Percentiles rank a stretch among this genome's conserved stretches.
phyloP scores from a whole-genome alignment of 2,113 vertebrate genomes.

The Paratilapia polleni region DNA sequence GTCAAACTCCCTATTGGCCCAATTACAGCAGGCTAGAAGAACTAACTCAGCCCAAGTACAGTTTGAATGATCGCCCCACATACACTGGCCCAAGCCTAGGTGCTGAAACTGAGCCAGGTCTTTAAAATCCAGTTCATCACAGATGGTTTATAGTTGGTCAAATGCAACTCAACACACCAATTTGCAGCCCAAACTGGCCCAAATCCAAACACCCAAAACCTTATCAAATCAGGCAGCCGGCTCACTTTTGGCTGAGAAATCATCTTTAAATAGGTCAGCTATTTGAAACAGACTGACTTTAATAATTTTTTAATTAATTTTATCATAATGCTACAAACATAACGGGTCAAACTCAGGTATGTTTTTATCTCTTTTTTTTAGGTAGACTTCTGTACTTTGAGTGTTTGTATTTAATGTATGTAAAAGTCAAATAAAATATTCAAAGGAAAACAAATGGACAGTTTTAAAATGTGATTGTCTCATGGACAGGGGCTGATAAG shows the following conservation, averaged over 20 bases:
- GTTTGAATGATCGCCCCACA: background rate
- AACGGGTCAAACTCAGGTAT: too few species aligned
- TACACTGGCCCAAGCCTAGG: background rate
- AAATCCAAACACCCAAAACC: background rate
- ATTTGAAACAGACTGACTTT: background rate
- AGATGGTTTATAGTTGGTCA: background rate
- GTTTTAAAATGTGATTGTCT: background rate
- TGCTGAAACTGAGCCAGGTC: background rate
- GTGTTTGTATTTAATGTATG: background rate
- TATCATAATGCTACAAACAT: background rate
- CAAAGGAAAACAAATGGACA: background rate
- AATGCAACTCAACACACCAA: background rate
- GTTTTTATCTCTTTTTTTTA: background rate
- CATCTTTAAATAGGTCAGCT: background rate
- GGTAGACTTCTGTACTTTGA: background rate
- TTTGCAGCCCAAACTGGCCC: background rate
- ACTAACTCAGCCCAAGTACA: background rate
- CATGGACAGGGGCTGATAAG: background rate
- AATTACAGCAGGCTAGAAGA: background rate
- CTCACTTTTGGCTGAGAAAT: background rate
- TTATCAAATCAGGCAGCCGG: background rate
- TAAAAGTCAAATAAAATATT: background rate
- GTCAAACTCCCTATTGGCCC: background rate
- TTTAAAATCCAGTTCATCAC: background rate
- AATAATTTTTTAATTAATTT: fast-evolving